Conservation (phyloP, 2,797 vertebrate genomes). For the Pristis pectinata region DNA sequence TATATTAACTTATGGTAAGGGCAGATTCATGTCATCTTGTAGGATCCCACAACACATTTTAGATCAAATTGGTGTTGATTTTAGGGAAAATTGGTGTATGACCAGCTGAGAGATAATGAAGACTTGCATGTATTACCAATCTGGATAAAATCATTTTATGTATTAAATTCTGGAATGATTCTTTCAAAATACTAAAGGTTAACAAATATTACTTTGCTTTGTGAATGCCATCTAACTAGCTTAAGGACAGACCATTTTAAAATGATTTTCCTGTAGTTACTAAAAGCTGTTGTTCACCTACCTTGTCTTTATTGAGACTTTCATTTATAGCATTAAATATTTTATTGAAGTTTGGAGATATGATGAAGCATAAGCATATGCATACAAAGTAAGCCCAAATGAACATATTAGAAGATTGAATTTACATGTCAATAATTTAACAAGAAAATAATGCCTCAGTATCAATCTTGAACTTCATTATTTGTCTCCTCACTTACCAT, state of each 20-base stretch:
- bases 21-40: neutral
- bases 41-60: neutral
- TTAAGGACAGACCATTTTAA: neutral
- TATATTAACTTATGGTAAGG: neutral
- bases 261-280: neutral
- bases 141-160: neutral
- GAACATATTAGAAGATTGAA: conserved; percentile 3
- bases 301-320: conserved; percentile 11
- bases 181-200: neutral
- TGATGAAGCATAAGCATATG: neutral
- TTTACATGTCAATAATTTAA: conserved; percentile 28
- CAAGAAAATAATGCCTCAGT: neutral
- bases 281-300: neutral
- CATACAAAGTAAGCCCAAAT: conserved; percentile 13
- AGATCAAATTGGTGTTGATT: neutral
- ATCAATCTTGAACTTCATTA: conserved; percentile 11
- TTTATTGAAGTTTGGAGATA: conserved; percentile 25
- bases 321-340: conserved; percentile 17
- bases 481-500: neutral
- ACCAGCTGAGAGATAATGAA: neutral
- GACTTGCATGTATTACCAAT: neutral
- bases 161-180: neutral
- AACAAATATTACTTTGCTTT: neutral
- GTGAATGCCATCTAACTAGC: neutral
- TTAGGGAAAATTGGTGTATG: neutral